Evolutionary conservation across 2,797 vertebrate genomes (phyloP).

Genomic region (Falco columbarius): DNA sequence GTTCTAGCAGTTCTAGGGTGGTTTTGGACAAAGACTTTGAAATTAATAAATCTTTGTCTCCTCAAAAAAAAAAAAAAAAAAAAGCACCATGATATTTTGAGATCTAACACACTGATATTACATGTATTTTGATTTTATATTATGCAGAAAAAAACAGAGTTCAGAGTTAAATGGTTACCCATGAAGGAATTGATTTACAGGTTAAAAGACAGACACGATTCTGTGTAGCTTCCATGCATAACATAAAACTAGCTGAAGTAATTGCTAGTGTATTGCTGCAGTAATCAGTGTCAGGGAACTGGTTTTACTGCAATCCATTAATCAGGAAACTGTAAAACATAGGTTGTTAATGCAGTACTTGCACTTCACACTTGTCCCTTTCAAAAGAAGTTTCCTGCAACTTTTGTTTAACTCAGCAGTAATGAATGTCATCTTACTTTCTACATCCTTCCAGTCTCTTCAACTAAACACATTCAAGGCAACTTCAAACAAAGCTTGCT

Average conservation of each 20-base stretch:
- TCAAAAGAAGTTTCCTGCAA: not conserved
- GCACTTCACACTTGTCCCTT: not conserved
- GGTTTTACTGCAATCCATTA: not conserved
- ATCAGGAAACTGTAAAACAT: conserved; percentile 2
- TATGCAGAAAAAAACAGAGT: not conserved
- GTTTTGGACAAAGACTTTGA: not conserved
- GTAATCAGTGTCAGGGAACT: not conserved
- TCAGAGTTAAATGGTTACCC: not conserved
- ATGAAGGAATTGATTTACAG: not conserved
- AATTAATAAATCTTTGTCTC: not conserved
- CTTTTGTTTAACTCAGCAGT: not conserved
- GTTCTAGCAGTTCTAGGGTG: not conserved
- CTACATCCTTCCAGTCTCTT: not conserved
- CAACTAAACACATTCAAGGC: not conserved
- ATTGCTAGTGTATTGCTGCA: not conserved
- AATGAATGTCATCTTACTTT: not conserved
- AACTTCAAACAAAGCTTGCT: not conserved
- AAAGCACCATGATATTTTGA: not conserved
- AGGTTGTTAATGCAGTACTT: not conserved
- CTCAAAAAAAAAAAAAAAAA: not conserved
- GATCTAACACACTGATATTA: not conserved
- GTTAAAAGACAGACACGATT: not conserved
- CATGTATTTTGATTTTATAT: not conserved
- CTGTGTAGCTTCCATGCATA: not conserved
- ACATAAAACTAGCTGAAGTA: conserved; percentile 6